phyloP scores from a whole-genome alignment of 2,888 invertebrate species.

The Dione vanillae region DNA sequence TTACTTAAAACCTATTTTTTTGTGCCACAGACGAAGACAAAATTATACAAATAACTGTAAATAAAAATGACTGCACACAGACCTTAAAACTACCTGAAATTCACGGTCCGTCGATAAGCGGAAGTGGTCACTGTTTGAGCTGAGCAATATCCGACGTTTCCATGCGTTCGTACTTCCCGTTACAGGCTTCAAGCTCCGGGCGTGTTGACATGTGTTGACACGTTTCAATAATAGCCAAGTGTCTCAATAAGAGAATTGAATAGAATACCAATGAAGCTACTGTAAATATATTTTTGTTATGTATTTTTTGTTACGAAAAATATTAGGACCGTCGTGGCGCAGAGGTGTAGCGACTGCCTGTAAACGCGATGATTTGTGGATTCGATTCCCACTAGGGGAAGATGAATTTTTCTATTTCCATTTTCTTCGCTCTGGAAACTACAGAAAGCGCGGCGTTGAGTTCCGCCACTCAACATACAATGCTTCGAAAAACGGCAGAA shows the following conservation, averaged over 20 bases:
- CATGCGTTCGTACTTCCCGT: slow-evolving; percentile 11
- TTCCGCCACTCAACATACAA: too few relatives aligned
- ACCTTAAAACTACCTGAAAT: slow-evolving; percentile 6
- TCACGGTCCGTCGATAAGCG: not conserved
- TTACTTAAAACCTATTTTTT: not conserved
- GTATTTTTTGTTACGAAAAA: not conserved
- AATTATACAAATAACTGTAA: not conserved
- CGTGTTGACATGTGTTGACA: slow-evolving; percentile 23
- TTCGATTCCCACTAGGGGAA: too few relatives aligned
- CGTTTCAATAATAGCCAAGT: slow-evolving; percentile 20
- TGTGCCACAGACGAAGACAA: not conserved
- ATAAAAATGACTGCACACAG: not conserved
- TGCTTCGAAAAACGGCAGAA: too few relatives aligned
- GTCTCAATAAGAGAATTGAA: not conserved
- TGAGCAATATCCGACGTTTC: slow-evolving; percentile 21
- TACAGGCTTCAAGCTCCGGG: not conserved
- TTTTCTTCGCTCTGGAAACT: too few relatives aligned
- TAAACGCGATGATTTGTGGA: too few relatives aligned
- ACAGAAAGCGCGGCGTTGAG: too few relatives aligned
- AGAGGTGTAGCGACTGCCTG: too few relatives aligned
- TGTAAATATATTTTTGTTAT: not conserved
- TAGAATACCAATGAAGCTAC: not conserved
- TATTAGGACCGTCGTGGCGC: too few relatives aligned
- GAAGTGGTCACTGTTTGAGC: slow-evolving; percentile 23
- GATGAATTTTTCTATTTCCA: too few relatives aligned